These are phyloP conservation scores for Notolepis coatsorum DNA, from an alignment of 2,797 vertebrate genomes.

Conservation along the genomic window DNA sequence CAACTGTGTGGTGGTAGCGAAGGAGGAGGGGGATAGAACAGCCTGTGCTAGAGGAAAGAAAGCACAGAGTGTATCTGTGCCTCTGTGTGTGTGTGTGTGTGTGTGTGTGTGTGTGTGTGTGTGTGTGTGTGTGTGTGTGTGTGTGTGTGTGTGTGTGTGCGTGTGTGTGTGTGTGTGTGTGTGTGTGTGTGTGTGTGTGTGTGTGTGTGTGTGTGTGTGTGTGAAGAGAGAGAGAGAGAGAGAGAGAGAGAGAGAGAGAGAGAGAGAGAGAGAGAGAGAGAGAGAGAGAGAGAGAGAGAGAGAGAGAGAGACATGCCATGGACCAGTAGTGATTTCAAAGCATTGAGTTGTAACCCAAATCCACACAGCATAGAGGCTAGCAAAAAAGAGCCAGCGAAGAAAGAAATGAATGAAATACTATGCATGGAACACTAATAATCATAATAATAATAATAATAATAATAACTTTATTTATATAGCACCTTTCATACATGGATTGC, in stretches of 20 bases:
- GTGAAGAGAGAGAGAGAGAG: background rate
- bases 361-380: no score
- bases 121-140: constrained; percentile 3
- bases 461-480: no score
- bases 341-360: no score
- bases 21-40: constrained; percentile 46
- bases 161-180: background rate
- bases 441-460: no score
- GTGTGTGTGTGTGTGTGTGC: background rate
- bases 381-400: no score
- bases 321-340: no score
- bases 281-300: no score
- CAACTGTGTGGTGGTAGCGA: no score
- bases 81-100: background rate
- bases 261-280: constrained; percentile 4
- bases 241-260: background rate
- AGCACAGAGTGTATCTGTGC: constrained; percentile 49
- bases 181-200: background rate
- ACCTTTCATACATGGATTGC: no score
- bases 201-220: background rate
- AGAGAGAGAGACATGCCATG: no score
- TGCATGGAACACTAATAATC: no score
- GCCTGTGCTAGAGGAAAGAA: constrained; percentile 48
- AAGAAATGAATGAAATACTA: no score
- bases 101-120: background rate